These are phyloP conservation scores for Planococcus citri DNA, from an alignment of 1,140 invertebrate genomes.

Conservation along the genomic window DNA sequence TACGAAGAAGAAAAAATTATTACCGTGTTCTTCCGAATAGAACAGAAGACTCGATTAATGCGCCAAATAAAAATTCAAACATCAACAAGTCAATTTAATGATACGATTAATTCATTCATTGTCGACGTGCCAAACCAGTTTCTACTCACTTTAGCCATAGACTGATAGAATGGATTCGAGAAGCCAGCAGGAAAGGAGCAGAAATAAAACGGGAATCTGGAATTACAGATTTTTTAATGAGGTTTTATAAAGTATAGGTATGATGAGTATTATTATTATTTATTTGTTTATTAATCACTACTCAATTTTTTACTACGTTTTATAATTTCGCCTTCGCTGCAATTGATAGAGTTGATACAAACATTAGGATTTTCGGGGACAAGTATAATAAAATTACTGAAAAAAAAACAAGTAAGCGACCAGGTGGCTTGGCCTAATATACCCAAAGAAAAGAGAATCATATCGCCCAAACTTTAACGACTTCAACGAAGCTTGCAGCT, in stretches of 20 bases:
- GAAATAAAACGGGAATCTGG: constrained; percentile 5
- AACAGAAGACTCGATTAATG: neutral
- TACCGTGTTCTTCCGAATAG: neutral
- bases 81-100: neutral
- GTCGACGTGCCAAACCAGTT: neutral
- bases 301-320: neutral
- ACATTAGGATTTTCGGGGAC: too few species aligned
- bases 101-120: neutral
- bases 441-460: too few species aligned
- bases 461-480: too few species aligned
- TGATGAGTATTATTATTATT: too few species aligned
- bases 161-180: too few species aligned
- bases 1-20: neutral
- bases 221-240: neutral
- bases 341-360: too few species aligned
- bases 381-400: too few species aligned
- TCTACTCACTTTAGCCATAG: neutral
- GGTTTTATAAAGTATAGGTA: too few species aligned
- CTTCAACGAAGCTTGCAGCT: neutral
- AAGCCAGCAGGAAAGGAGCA: too few species aligned
- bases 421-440: too few species aligned
- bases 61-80: neutral
- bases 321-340: neutral
- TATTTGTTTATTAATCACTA: neutral
- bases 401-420: too few species aligned